Conservation (phyloP, 2,797 vertebrate species). For the Trachops cirrhosus region DNA sequence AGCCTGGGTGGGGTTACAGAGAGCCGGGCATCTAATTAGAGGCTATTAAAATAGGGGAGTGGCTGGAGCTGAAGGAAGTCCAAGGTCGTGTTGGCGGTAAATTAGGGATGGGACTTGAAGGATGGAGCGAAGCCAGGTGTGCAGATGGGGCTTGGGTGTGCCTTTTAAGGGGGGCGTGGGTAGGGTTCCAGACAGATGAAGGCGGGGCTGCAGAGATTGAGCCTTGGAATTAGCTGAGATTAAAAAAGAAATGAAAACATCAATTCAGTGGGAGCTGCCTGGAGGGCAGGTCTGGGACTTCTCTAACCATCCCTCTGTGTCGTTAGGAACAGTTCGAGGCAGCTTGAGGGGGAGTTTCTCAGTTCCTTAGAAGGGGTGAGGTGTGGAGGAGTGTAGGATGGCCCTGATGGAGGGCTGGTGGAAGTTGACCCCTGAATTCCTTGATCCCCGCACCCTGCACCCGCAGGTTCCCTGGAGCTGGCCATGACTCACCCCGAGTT, state of each 20-base stretch:
- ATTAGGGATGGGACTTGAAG: background rate
- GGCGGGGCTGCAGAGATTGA: background rate
- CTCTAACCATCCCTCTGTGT: background rate
- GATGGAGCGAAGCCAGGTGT: background rate
- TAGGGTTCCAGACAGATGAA: background rate
- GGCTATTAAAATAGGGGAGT: background rate
- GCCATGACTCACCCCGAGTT: slow-evolving; percentile 99
- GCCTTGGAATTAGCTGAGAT: background rate
- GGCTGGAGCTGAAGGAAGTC: background rate
- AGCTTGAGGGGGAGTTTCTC: background rate
- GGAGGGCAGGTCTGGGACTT: background rate
- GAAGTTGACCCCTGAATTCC: background rate
- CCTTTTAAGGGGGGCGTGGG: background rate
- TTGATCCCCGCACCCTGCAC: fast-evolving
- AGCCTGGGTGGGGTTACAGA: background rate
- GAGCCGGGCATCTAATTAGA: background rate
- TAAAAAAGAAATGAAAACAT: background rate
- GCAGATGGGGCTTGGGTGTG: background rate
- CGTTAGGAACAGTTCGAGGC: background rate
- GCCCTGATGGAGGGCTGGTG: background rate
- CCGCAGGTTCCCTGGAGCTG: slow-evolving; percentile 92
- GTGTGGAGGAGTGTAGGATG: background rate
- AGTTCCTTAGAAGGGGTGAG: background rate
- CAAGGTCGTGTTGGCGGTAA: background rate
- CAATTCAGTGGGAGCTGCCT: background rate